Evolutionary conservation across 2,113 vertebrate species (phyloP), one percentile per base, ranked within the genome.

Genomic region (Scalopus aquaticus): DNA sequence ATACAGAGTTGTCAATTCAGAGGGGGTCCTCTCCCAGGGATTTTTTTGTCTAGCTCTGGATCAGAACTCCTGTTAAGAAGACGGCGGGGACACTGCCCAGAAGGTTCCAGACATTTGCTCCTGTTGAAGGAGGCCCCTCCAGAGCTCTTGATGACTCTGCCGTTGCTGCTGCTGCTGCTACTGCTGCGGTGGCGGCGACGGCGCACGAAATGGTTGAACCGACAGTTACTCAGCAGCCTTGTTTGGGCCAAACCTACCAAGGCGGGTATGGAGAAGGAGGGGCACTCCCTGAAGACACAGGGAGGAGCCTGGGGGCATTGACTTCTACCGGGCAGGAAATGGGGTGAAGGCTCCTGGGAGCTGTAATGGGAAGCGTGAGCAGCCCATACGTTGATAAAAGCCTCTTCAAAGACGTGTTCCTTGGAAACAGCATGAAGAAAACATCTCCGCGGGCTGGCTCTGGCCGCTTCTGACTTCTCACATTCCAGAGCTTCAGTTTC

Each of bases 221-320:
- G 35, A 42, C 51, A 70, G 32, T 87, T 19, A 49, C 39, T 81
- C n/a, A 35, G 83, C n/a, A 54, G 84, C 79, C 69, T 49, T 13
- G 67, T 85, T 70, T 84, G 76, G 65, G 20, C 72, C 94, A 79
- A 30, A 95, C 35, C 81, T 89, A 72, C 0, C 35, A 5, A 42
- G 22, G 0, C 46, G 73, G 28, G 12, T 69, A 19, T 16, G 54
- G 77, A 86, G 0, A 30, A 83, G 93, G 69, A 90, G 92, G 76
- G 35, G 72, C 37, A 6, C 12, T 32, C 65, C 49, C 60, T 32
- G 12, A 44, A 64, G 44, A 90, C 79, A 70, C 72, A 96, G 91
- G 94, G 97, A 92, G 94, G 64, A 89, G 76, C 32, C 16, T 79
- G 78, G 58, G 51, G 78, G 86, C 37, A 20, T 3, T 90, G 46